Evolutionary conservation across 2,113 vertebrate genomes (phyloP), one percentile per base, ranked within the genome.

Genomic region (Pterocles burchelli): DNA sequence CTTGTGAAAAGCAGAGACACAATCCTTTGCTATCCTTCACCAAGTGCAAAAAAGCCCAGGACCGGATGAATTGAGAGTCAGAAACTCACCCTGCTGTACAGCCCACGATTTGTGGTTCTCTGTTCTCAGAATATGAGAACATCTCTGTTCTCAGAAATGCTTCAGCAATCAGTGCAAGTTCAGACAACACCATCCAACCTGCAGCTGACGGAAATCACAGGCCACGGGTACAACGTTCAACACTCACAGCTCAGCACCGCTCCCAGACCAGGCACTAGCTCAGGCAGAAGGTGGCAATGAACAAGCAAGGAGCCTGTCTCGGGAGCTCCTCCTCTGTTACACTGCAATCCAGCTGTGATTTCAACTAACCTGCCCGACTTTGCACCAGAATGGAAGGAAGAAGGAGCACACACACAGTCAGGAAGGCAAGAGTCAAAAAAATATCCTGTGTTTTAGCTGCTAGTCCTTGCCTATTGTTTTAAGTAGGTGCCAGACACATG

Each of bases 341-440:
- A 14, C 28, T 41, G 24, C 43, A 65, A 72, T 24, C 17, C 29
- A 31, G 4, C 0, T 0, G 31, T 31, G 26, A 5, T 25, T 79
- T 36, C 57, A 88, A 18, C n/a, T 17, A 58, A 71, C 11, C 41
- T n/a, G 36, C 48, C 21, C 1, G 0, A 29, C 26, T 67, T 22
- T 1, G 4, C 16, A 5, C 20, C 10, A 36, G 31, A 45, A 54
- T 5, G 9, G 46, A 45, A 48, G 6, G 4, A 62, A 24, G 43
- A 72, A 83, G 24, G 19, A 55, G 51, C 19, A 57, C 25, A 31
- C 41, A 33, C 21, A 9, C 19, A 24, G 1, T 14, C 18, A 13
- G 5, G 13, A 28, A 70, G 45, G 31, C 59, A 66, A 62, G 13
- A 55, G 46, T 31, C 15, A 48, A 34, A 26, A 4, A 11, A 71